Conservation (phyloP, 2,888 invertebrate species). For the Leucozona laternaria region DNA sequence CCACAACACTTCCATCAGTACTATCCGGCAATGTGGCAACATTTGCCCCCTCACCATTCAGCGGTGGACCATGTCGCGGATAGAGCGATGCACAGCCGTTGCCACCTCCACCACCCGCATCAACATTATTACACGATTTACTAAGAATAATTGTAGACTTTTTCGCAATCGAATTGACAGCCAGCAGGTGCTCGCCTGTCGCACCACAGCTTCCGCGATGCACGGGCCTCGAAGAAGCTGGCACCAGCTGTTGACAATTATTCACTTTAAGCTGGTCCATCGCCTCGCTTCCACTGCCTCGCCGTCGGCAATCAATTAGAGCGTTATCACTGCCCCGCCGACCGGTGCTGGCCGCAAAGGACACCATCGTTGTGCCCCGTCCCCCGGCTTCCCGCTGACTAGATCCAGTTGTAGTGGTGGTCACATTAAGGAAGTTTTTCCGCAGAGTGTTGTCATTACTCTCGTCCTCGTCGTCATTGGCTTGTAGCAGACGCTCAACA, state of each 20-base stretch:
- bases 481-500: constrained; percentile 77
- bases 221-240: constrained; percentile 78
- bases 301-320: constrained; percentile 76
- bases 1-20: constrained; percentile 31
- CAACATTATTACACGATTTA: constrained; percentile 82
- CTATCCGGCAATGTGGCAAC: constrained; percentile 55
- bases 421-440: constrained; percentile 66
- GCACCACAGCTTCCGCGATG: constrained; percentile 83
- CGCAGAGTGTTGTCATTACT: constrained; percentile 74
- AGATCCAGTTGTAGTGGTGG: constrained; percentile 62
- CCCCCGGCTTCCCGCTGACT: constrained; percentile 74
- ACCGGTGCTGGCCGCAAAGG: constrained; percentile 72
- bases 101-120: constrained; percentile 65
- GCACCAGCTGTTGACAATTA: constrained; percentile 78
- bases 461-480: constrained; percentile 75
- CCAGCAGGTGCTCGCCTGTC: constrained; percentile 81
- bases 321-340: constrained; percentile 77
- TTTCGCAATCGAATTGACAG: constrained; percentile 82
- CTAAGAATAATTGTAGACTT: constrained; percentile 82
- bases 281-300: constrained; percentile 64
- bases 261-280: constrained; percentile 80
- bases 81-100: constrained; percentile 76
- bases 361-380: constrained; percentile 57
- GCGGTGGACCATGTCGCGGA: constrained; percentile 19
- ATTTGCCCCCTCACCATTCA: constrained; percentile 65